phyloP scores from a whole-genome alignment of 2,797 vertebrate species.

The Eurystomus glaucurus region DNA sequence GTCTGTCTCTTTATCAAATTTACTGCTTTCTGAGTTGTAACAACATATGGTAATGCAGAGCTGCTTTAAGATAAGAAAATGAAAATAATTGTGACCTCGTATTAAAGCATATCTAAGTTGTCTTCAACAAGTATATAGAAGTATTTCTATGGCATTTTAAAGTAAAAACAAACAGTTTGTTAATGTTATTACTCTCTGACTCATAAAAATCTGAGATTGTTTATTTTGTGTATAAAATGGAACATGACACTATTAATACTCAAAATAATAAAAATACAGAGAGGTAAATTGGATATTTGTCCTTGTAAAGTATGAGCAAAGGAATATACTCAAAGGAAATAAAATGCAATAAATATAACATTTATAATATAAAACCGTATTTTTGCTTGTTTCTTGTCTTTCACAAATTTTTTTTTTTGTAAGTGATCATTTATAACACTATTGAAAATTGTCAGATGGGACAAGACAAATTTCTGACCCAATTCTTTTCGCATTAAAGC shows the following conservation, averaged over 20 bases:
- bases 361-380: not conserved
- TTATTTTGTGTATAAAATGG: constrained; percentile 15
- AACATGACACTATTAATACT: not conserved
- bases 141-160: not conserved
- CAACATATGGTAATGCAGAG: constrained; percentile 1
- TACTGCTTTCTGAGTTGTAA: not conserved
- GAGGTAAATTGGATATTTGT: not conserved
- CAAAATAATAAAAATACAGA: not conserved
- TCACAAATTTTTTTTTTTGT: not conserved
- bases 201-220: not conserved
- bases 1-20: not conserved
- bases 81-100: not conserved
- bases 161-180: constrained; percentile 2
- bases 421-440: not conserved
- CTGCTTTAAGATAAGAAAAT: constrained; percentile 4
- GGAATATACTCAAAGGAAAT: not conserved
- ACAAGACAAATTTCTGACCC: not conserved
- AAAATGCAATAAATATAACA: not conserved
- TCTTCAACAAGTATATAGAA: not conserved
- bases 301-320: not conserved
- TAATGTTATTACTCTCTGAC: not conserved
- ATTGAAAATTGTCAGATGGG: not conserved
- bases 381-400: not conserved
- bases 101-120: not conserved
- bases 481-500: not conserved